Evolutionary conservation across 2,888 invertebrate species (phyloP), one percentile per base, ranked within the genome.

Genomic region (Brachyptera putata): DNA sequence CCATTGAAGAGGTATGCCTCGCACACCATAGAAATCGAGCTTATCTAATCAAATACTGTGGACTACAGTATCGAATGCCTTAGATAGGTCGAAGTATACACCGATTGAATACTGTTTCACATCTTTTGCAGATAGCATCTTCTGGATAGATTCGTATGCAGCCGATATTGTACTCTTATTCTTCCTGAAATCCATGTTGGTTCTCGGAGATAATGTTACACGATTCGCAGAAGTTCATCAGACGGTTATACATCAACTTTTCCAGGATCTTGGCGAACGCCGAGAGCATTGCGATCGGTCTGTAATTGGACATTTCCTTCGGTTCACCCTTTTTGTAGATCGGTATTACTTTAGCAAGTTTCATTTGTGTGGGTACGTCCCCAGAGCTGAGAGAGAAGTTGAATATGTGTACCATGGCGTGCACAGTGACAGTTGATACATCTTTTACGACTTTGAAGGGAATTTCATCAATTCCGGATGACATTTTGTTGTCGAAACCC

Each of bases 61-160:
- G 37, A 59, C 46, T 11, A 62, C 59, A 3, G 48, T 58, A 24
- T 62, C 62, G 30, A 62, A 62, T 2, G 62, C 62, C 37, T 62
- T 62, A 13, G 22, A 53, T 26, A 58, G 30, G 22, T 62, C 62
- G 11, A 55, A 39, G 26, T 50, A 61, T 14, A 61, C 24, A 14
- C 46, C 58, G 26, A 53, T 9, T 7, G 24, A 21, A 18, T 41
- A 30, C 4, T 46, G 41, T 21, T 39, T 24, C 1, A 39, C 24
- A 22, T 58, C 50, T 25, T 25, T 25, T 25, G 25, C 25, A 25
- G 25, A 25, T 25, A 25, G 25, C 25, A 25, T 25, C 7, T 25
- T 25, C 25, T 25, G 25, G 7, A 34, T 34, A 34, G 34, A 34
- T 34, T 34, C 34, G 34, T 34, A 34, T 7, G 13, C 34, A 13